Evolutionary conservation across 1,140 invertebrate genomes (phyloP).

Genomic region (Drosophila virilis): DNA sequence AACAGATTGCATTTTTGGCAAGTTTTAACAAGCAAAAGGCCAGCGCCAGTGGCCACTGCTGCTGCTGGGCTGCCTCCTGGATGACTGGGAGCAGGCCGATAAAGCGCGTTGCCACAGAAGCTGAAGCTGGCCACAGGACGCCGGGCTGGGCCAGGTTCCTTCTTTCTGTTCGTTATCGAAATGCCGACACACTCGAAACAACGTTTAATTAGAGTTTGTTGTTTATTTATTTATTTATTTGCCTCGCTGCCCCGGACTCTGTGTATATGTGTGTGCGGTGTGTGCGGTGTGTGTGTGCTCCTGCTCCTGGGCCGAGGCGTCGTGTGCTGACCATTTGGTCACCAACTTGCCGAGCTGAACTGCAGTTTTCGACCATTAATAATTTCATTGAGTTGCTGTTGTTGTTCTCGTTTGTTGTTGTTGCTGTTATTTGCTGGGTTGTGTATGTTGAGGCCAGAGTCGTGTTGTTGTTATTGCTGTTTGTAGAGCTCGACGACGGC

Average conservation of each 20-base stretch:
- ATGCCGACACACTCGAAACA: constrained; percentile 55
- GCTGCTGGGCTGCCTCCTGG: too few relatives aligned
- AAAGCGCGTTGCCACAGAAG: constrained; percentile 22
- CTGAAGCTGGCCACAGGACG: constrained; percentile 29
- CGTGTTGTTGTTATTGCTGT: constrained; percentile 17
- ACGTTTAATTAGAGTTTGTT: constrained; percentile 81
- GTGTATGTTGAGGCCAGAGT: constrained; percentile 7
- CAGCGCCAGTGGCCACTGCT: constrained; percentile 16
- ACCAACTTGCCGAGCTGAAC: constrained; percentile 23
- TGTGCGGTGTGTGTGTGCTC: constrained; percentile 5
- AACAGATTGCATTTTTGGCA: constrained; percentile 77
- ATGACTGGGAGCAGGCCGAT: constrained; percentile 14
- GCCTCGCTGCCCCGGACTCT: constrained; percentile 2
- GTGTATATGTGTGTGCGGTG: background rate
- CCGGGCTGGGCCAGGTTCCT: constrained; percentile 22
- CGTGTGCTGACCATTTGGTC: constrained; percentile 45
- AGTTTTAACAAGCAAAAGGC: constrained; percentile 66
- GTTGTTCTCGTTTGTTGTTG: constrained; percentile 32
- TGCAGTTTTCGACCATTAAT: constrained; percentile 78
- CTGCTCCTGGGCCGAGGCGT: constrained; percentile 17
- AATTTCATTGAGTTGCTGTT: constrained; percentile 66
- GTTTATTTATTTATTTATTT: constrained; percentile 79
- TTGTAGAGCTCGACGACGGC: constrained; percentile 26
- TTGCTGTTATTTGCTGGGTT: constrained; percentile 6
- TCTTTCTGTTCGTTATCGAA: constrained; percentile 57